Percentiles rank a stretch among this genome's conserved stretches.
Conservation (phyloP, 2,888 invertebrate genomes). For the Creontiades dilutus region DNA sequence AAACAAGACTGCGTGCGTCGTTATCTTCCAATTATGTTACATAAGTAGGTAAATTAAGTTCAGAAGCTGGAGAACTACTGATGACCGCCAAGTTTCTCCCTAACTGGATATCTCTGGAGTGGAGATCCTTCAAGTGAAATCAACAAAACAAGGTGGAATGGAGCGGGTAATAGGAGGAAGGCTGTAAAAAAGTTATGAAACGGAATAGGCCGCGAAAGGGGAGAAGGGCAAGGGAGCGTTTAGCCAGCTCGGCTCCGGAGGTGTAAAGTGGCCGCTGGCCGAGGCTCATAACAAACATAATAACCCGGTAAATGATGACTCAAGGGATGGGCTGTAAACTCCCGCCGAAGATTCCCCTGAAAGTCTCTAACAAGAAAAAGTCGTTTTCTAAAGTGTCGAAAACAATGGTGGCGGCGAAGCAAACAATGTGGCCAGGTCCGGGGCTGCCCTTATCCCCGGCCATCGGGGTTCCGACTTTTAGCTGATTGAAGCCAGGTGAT, state of each 20-base stretch:
- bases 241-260: slow-evolving; percentile 21
- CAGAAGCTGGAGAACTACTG: no score
- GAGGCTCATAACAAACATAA: slow-evolving; percentile 60
- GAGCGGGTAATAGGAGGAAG: not conserved
- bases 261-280: slow-evolving; percentile 55
- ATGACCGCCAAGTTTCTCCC: no score
- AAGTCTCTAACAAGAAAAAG: slow-evolving; percentile 33
- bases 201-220: not conserved
- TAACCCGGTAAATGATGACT: slow-evolving; percentile 63
- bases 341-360: not conserved
- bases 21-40: no score
- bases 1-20: no score
- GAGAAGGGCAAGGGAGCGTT: slow-evolving; percentile 41
- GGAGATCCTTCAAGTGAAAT: no score
- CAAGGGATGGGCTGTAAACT: slow-evolving; percentile 45
- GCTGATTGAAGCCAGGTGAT: slow-evolving; percentile 58
- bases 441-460: slow-evolving; percentile 10
- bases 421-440: slow-evolving; percentile 44
- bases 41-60: no score
- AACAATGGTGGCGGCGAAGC: slow-evolving; percentile 48
- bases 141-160: no score
- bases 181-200: slow-evolving; percentile 32
- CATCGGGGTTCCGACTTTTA: not conserved
- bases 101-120: no score
- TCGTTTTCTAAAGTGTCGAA: slow-evolving; percentile 56